These are phyloP conservation scores for Acronicta leporina DNA, from an alignment of 2,888 invertebrate genomes.

Conservation along the genomic window DNA sequence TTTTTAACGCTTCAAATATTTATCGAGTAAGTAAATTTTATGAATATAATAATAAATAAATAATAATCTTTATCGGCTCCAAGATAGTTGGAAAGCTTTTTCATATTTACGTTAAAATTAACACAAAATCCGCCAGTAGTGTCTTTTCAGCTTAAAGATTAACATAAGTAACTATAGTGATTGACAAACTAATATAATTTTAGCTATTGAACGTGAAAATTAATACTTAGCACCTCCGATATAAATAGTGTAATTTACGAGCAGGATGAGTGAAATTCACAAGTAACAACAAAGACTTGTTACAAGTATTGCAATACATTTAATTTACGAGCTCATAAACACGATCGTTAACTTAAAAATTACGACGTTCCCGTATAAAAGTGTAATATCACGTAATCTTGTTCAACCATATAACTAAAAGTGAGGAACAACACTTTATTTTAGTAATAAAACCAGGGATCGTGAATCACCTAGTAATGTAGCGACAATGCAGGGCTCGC, in stretches of 20 bases:
- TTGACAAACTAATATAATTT: slow-evolving; percentile 1
- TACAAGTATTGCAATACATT: slow-evolving; percentile 54
- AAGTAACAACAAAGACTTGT: slow-evolving; percentile 31
- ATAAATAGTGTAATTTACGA: slow-evolving; percentile 28
- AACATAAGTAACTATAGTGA: slow-evolving; percentile 1
- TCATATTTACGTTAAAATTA: too few species aligned
- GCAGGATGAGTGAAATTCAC: slow-evolving; percentile 29
- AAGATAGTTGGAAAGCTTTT: too few species aligned
- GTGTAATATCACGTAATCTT: slow-evolving; percentile 56
- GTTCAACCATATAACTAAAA: slow-evolving; percentile 40
- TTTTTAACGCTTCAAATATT: too few species aligned
- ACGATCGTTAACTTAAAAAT: slow-evolving; percentile 66
- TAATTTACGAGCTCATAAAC: slow-evolving; percentile 69
- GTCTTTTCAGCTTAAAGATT: neutral
- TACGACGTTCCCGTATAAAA: slow-evolving; percentile 62
- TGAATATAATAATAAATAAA: too few species aligned
- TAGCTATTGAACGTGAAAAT: neutral
- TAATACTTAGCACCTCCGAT: slow-evolving; percentile 1
- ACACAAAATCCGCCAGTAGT: too few species aligned
- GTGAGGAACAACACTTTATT: slow-evolving; percentile 47
- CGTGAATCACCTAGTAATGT: slow-evolving; percentile 64
- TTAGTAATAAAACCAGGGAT: slow-evolving; percentile 47
- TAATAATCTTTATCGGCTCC: too few species aligned
- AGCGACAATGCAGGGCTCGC: slow-evolving; percentile 55
- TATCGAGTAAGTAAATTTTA: too few species aligned